Base-by-base conservation (phyloP, 2,797 vertebrate species). In the Phataginus tricuspis region DNA sequence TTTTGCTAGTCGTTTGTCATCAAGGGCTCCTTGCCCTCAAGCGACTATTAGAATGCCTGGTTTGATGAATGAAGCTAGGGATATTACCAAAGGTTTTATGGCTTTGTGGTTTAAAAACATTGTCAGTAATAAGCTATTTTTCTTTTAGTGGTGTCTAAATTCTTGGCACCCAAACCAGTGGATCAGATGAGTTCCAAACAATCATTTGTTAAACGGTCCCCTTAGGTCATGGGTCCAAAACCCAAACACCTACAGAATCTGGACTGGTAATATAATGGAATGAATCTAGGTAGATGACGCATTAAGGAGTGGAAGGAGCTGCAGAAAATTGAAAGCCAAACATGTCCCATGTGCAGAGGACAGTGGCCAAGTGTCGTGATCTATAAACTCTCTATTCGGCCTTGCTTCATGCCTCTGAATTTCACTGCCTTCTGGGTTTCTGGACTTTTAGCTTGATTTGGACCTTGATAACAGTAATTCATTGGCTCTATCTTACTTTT, bases 61-160 rank as follows among this genome's bases (percentile, higher is more conserved):
- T 95, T 96, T 97, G 96, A 97, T 96, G 51, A 97, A 98, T 96
- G 97, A 94, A 91, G 49, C 95, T 74, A 80, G 53, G 93, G 83
- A 92, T 97, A 87, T 97, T 93, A 97, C 96, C 61, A 80, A 96
- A 97, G 95, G 84, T 91, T 95, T 96, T 91, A 91, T 90, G 92
- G 88, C 93, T 95, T 95, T 61, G 21, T 93, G 82, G 79, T 91
- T 96, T 97, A 82, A 97, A 96, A 97, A 93, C 94, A 77, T 80
- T 96, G 94, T 97, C 97, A 97, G 83, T 95, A 95, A 97, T 95
- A 96, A 96, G 79, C 89, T 90, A 87, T 97, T 97, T 97, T 97
- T 97, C 95, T 96, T 96, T 92, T 55, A 79, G 53, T 93, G 95
- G 42, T 72, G 53, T 95, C 86, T 94, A 27, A 85, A 92, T 90